Evolutionary conservation across 2,888 invertebrate genomes (phyloP).

Genomic region (Idaea straminata): DNA sequence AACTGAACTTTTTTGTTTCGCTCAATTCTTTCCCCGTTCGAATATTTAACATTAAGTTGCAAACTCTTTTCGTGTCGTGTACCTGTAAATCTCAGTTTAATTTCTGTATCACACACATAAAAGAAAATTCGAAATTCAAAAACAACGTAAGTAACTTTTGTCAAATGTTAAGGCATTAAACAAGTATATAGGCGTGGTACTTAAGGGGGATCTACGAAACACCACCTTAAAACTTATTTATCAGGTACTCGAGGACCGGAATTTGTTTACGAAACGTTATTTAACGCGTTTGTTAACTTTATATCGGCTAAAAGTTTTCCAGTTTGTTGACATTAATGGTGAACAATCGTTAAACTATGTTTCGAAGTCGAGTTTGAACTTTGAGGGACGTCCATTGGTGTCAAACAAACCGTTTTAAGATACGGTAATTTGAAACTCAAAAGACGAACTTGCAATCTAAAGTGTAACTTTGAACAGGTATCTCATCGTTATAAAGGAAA

Average conservation of each 20-base stretch:
- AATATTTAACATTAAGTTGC: neutral
- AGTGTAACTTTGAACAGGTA: neutral
- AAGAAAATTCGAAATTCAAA: neutral
- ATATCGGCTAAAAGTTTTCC: constrained; percentile 27
- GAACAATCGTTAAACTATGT: constrained; percentile 20
- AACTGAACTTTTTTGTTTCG: neutral
- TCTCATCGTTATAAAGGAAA: neutral
- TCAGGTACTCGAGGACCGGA: constrained; percentile 6
- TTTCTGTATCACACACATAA: neutral
- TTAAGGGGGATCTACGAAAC: constrained; percentile 13
- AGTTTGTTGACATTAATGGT: constrained; percentile 32
- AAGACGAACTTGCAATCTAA: constrained; percentile 9
- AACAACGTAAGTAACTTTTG: neutral
- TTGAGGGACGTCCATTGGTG: constrained; percentile 21
- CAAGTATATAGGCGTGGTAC: neutral
- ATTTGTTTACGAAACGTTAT: constrained; percentile 31
- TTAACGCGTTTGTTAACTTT: constrained; percentile 33
- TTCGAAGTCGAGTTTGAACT: constrained; percentile 22
- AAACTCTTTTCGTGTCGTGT: neutral
- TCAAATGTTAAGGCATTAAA: neutral
- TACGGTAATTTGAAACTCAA: constrained; percentile 28
- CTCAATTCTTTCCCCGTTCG: neutral
- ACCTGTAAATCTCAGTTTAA: neutral
- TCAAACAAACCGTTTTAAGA: constrained; percentile 23
- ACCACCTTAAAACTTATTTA: neutral